These are phyloP conservation scores for Sphinx pinastri DNA, from an alignment of 2,888 invertebrate species.

Conservation along the genomic window DNA sequence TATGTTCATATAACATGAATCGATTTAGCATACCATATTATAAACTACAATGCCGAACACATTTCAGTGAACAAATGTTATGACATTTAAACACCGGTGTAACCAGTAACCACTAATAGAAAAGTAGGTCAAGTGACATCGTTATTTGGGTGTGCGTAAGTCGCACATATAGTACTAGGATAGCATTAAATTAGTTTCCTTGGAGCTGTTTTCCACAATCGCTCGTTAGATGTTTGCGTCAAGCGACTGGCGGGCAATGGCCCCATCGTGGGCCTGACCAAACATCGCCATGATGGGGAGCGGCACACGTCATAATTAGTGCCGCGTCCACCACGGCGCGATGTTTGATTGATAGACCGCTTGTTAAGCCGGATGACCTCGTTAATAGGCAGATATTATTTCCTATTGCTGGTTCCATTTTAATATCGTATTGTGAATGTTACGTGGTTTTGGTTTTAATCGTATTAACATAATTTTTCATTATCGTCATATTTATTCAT, in stretches of 20 bases:
- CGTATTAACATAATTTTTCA: neutral
- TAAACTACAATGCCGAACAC: neutral
- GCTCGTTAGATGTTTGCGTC: conserved; percentile 64
- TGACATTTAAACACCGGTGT: neutral
- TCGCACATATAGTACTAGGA: conserved; percentile 5
- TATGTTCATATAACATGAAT: neutral
- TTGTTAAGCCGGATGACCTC: conserved; percentile 72
- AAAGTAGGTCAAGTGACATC: conserved; percentile 19
- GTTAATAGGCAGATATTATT: conserved; percentile 63
- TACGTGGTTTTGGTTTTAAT: neutral
- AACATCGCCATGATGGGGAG: conserved; percentile 57
- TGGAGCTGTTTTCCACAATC: conserved; percentile 49
- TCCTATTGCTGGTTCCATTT: conserved; percentile 55
- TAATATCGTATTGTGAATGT: conserved; percentile 32
- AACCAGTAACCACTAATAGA: conserved; percentile 17
- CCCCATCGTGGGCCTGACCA: conserved; percentile 41
- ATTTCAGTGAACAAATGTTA: neutral
- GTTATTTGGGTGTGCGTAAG: conserved; percentile 13
- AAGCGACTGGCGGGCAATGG: conserved; percentile 45
- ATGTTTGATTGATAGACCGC: conserved; percentile 76
- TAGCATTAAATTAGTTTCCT: conserved; percentile 44
- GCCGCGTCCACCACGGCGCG: conserved; percentile 46
- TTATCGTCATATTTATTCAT: too few relatives aligned
- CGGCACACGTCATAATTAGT: conserved; percentile 72
- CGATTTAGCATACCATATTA: neutral